Conservation (phyloP, 2,888 invertebrate genomes). For the Leptinotarsa haldemani region DNA sequence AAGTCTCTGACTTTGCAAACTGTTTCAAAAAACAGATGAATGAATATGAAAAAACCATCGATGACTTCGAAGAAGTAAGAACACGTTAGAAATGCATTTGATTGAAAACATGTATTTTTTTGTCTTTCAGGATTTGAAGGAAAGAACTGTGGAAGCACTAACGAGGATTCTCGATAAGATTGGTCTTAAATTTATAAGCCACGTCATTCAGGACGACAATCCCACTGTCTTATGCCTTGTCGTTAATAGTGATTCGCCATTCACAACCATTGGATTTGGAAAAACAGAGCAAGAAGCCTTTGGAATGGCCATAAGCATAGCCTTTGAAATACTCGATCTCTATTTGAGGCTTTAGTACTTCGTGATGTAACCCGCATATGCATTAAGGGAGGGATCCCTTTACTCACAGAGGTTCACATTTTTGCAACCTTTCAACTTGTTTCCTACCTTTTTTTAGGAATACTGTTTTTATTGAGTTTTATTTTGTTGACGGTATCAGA, state of each 20-base stretch:
- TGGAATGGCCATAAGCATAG: conserved; percentile 37
- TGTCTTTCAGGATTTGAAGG: conserved; percentile 52
- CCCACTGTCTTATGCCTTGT: conserved; percentile 48
- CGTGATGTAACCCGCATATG: no score
- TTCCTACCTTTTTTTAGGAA: neutral
- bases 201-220: conserved; percentile 44
- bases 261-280: conserved; percentile 45
- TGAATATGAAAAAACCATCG: conserved; percentile 47
- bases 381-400: neutral
- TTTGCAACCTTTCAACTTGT: neutral
- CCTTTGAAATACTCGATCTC: conserved; percentile 45
- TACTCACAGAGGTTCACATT: neutral
- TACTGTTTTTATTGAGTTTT: neutral
- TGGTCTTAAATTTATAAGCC: conserved; percentile 49
- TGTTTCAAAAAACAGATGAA: conserved; percentile 54
- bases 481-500: neutral
- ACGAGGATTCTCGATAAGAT: conserved; percentile 50
- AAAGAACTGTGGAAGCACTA: conserved; percentile 49
- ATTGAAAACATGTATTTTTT: neutral
- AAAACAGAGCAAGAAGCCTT: conserved; percentile 43
- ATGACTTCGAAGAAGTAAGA: conserved; percentile 52
- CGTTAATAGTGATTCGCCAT: conserved; percentile 56
- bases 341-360: conserved; percentile 40
- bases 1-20: conserved; percentile 53
- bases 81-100: neutral